phyloP scores from a whole-genome alignment of 2,797 vertebrate species.

The Phyllotis vaccarum region DNA sequence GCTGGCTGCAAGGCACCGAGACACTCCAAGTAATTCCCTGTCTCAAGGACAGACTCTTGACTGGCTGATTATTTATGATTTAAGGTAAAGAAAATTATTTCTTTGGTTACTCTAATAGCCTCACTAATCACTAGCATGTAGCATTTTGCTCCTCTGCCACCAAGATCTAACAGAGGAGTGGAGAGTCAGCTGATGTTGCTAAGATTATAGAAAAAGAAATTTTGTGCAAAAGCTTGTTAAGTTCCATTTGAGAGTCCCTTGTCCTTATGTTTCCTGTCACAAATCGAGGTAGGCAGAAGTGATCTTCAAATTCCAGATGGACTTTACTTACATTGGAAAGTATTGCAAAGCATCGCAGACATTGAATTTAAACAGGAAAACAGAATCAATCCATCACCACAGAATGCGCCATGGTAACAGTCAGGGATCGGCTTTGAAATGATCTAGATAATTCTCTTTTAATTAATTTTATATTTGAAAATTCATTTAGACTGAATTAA shows the following conservation, averaged over 20 bases:
- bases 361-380: background rate
- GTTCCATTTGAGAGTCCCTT: background rate
- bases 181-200: background rate
- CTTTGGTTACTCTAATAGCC: background rate
- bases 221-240: background rate
- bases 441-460: background rate
- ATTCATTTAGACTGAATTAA: constrained; percentile 10
- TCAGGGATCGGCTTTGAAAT: background rate
- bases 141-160: background rate
- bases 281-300: background rate
- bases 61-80: background rate
- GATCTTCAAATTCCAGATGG: background rate
- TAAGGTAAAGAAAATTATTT: background rate
- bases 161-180: background rate
- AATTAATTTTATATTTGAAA: constrained; percentile 19
- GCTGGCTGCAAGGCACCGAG: background rate
- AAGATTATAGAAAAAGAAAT: background rate
- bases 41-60: too few species aligned
- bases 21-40: background rate
- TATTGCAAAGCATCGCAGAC: background rate
- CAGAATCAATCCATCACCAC: too few species aligned
- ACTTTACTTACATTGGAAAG: constrained; percentile 33
- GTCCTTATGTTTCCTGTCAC: background rate
- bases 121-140: background rate
- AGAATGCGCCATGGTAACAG: background rate